Evolutionary conservation across 2,797 vertebrate species (phyloP).

Genomic region (Xenopus petersii): DNA sequence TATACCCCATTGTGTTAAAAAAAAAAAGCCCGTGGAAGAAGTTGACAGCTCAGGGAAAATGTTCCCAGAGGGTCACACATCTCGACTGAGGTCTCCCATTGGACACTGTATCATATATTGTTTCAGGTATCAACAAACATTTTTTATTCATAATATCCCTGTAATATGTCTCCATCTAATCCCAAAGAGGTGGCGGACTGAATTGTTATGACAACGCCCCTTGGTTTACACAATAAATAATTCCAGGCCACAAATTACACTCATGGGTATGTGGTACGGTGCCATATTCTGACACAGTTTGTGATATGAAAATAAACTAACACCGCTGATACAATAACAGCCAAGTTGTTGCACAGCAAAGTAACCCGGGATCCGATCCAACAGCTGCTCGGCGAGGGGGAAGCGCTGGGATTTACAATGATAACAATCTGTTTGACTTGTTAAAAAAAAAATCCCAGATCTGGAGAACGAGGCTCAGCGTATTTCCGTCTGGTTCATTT

Average conservation of each 20-base stretch:
- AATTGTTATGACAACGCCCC: background rate
- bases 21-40: no score
- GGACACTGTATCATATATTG: no score
- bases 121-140: no score
- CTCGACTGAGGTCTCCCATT: no score
- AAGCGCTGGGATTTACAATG: slow-evolving; percentile 10
- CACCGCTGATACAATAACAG: slow-evolving; percentile 2
- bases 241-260: background rate
- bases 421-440: slow-evolving; percentile 28
- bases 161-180: no score
- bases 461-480: background rate
- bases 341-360: background rate
- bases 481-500: slow-evolving; percentile 28
- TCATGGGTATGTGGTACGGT: background rate
- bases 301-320: slow-evolving; percentile 16
- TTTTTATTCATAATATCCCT: no score
- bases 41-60: no score
- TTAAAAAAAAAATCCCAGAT: background rate
- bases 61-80: no score
- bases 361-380: background rate
- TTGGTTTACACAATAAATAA: background rate
- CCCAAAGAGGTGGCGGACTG: no score
- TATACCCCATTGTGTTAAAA: no score
- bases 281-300: slow-evolving; percentile 17
- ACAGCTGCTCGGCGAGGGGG: slow-evolving; percentile 6